Conservation (phyloP, 2,888 invertebrate genomes). For the Anticlea derivata region DNA sequence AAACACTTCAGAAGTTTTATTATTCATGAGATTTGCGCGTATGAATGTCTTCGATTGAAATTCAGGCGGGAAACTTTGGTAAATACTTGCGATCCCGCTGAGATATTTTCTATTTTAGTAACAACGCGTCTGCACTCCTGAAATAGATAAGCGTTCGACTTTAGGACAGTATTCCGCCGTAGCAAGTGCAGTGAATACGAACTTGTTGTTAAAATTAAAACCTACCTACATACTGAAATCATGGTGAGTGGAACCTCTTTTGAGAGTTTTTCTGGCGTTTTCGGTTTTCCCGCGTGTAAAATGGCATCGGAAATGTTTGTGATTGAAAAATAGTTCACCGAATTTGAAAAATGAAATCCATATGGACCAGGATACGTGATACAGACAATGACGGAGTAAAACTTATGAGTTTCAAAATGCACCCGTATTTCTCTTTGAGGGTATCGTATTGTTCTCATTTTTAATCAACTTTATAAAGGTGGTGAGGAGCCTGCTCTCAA, state of each 20-base stretch:
- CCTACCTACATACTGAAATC: conserved; percentile 20
- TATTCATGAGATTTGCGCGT: too few relatives aligned
- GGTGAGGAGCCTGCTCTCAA: too few relatives aligned
- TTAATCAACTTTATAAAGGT: not conserved
- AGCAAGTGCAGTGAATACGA: conserved; percentile 38
- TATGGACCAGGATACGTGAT: conserved; percentile 61
- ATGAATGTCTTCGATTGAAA: conserved; percentile 31
- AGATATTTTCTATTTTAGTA: conserved; percentile 66
- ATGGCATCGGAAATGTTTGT: not conserved
- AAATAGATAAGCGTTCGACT: conserved; percentile 69
- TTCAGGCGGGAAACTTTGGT: conserved; percentile 59
- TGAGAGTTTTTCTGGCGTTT: conserved; percentile 8
- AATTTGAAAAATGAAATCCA: conserved; percentile 53
- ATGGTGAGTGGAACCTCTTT: conserved; percentile 49
- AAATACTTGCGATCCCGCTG: conserved; percentile 47
- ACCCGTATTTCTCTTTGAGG: conserved; percentile 12
- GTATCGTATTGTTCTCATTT: conserved; percentile 12
- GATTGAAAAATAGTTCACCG: not conserved
- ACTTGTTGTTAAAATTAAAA: conserved; percentile 20
- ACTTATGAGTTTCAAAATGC: conserved; percentile 21
- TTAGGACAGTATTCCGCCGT: conserved; percentile 53
- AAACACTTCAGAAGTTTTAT: too few relatives aligned
- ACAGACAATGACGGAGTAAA: conserved; percentile 38
- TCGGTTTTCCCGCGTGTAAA: not conserved
- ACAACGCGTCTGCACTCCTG: conserved; percentile 65